A percentile compares a stretch with the other conserved stretches of the same genome.
Conservation (phyloP, 2,888 invertebrate species). For the Antitype chi region DNA sequence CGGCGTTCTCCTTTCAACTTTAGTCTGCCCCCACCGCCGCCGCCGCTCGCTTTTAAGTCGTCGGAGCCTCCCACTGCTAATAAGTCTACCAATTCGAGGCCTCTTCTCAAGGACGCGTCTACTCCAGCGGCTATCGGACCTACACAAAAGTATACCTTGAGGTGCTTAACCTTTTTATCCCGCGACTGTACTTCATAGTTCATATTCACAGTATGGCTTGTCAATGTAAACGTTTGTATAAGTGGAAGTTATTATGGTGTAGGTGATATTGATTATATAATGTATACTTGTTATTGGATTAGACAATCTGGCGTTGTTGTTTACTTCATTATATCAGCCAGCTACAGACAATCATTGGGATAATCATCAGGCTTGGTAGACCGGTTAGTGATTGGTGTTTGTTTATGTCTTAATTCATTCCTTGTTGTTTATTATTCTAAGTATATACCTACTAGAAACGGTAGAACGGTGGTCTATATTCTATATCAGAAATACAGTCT, state of each 20-base stretch:
- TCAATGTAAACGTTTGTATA: constrained; percentile 40
- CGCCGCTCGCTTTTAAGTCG: too few relatives aligned
- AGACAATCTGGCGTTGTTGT: constrained; percentile 35
- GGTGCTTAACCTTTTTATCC: background rate
- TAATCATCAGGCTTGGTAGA: constrained; percentile 17
- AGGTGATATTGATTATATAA: constrained; percentile 46
- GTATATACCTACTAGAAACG: background rate
- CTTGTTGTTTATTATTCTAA: background rate
- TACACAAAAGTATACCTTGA: background rate
- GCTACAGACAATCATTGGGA: background rate
- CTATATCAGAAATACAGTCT: too few relatives aligned
- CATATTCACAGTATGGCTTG: constrained; percentile 30
- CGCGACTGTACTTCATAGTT: constrained; percentile 12
- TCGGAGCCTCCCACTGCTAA: background rate
- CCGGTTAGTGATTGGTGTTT: constrained; percentile 24
- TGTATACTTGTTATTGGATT: constrained; percentile 23
- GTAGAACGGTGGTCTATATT: background rate
- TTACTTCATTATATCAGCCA: constrained; percentile 21
- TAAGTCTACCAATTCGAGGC: background rate
- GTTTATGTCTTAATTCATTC: constrained; percentile 25
- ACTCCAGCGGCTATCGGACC: background rate
- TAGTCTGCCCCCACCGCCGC: background rate
- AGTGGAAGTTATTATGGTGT: constrained; percentile 46
- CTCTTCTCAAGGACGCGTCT: background rate
- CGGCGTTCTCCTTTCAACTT: background rate